Percentiles rank a stretch among this genome's conserved stretches.
These are phyloP conservation scores for Melanotaenia nigrans DNA, from an alignment of 2,797 vertebrate species.

Conservation along the genomic window DNA sequence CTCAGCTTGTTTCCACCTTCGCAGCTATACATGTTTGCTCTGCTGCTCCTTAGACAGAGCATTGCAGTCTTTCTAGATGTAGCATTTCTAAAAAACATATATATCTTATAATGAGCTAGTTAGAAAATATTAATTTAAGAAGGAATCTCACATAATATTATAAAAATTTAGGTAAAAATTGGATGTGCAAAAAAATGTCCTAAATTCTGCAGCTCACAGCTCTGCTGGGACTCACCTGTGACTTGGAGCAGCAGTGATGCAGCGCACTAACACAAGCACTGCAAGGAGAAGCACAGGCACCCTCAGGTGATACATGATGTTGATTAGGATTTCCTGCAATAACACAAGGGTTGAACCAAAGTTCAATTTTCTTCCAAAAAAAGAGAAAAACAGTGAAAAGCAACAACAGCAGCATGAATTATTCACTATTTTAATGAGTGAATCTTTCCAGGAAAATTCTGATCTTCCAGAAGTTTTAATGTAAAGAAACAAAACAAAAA, in stretches of 20 bases:
- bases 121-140: neutral
- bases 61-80: conserved; percentile 10
- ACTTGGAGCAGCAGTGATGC: conserved; percentile 80
- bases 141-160: neutral
- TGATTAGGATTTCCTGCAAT: conserved; percentile 39
- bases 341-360: conserved; percentile 10
- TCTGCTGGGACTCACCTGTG: conserved; percentile 81
- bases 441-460: neutral
- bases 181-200: neutral
- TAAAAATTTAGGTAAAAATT: neutral
- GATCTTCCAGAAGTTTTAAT: neutral
- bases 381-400: neutral
- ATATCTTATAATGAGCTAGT: neutral
- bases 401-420: neutral
- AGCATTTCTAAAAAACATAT: conserved; percentile 15
- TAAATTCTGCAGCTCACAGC: neutral
- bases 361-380: neutral
- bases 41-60: conserved; percentile 1
- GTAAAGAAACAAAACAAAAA: neutral
- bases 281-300: conserved; percentile 80
- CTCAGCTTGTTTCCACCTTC: conserved; percentile 39
- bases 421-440: neutral
- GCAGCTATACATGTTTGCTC: neutral
- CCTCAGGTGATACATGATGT: conserved; percentile 84
- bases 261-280: conserved; percentile 81